Evolutionary conservation across 2,888 invertebrate genomes (phyloP), one percentile per base, ranked within the genome.

Genomic region (Orthosia gracilis): DNA sequence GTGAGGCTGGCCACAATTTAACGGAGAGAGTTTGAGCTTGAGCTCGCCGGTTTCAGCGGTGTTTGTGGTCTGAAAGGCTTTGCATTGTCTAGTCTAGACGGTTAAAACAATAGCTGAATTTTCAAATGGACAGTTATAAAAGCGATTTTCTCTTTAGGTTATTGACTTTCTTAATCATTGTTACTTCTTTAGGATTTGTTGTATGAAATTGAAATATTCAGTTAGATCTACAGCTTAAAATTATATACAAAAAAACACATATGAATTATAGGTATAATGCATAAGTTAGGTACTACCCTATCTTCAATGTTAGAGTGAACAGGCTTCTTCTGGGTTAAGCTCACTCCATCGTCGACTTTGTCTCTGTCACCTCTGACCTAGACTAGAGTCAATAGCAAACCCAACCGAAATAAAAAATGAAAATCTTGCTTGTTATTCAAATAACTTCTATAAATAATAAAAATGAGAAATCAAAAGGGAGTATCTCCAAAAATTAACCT

Each of bases 1-100:
- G 31, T 49, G 40, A 50, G 15, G 4, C 18, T 61, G 15, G 3
- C 52, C 74, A 47, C 74, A 73, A 54, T 74, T 73, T 21, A 15
- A 7, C 0, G 21, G 18, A 15, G 15, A 47, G 5, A 18, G 9
- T 21, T 61, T 26, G 12, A 18, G 18, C 4, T 73, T 15, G 18
- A 12, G 2, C 4, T 26, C 5, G 4, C 15, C 17, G 26, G 31
- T 70, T 17, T 45, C 12, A 18, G 21, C 18, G 18, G 73, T 45
- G 45, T 26, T 21, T 61, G 61, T 2, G 62, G 62, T 62, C 18
- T 54, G 18, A 31, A 52, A 54, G 31, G 45, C 47, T 71, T 71
- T 47, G 31, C 7, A 26, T n/a, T 50, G 21, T n/a, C 2, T 18
- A 40, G 18, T 40, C 7, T 40, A 4, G 17, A 26, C 11, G 15